These are phyloP conservation scores for Zosterops lateralis DNA, from an alignment of 2,113 vertebrate genomes.

Conservation along the genomic window DNA sequence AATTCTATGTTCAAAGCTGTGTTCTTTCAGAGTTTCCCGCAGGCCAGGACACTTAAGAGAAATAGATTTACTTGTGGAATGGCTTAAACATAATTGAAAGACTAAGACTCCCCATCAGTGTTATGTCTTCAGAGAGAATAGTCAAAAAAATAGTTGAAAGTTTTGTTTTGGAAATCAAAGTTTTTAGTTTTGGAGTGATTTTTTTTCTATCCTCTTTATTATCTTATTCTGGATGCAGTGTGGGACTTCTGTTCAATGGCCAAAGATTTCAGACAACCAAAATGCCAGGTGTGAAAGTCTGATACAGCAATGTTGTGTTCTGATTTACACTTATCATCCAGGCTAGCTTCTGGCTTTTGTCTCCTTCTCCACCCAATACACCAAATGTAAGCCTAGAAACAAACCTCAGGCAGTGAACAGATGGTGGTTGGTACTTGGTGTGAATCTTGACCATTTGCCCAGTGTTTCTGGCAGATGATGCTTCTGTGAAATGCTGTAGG, in stretches of 20 bases:
- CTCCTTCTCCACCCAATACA: background rate
- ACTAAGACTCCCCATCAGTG: background rate
- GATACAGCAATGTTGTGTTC: background rate
- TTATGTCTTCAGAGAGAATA: background rate
- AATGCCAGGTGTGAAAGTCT: background rate
- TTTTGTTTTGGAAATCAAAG: background rate
- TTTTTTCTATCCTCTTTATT: background rate
- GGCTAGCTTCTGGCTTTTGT: background rate
- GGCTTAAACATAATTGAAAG: background rate
- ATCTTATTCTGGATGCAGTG: background rate
- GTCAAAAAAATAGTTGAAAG: too few relatives aligned
- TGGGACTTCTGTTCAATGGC: background rate
- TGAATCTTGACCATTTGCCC: background rate
- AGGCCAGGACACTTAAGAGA: background rate
- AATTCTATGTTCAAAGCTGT: background rate
- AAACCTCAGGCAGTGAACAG: background rate
- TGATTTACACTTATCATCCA: background rate
- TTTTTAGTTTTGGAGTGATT: background rate
- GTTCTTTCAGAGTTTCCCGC: background rate
- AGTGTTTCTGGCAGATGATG: background rate
- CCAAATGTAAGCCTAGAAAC: background rate
- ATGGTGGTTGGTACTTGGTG: background rate
- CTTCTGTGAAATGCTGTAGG: background rate
- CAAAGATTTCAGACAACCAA: background rate
- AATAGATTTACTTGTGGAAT: background rate